Evolutionary conservation across 2,113 vertebrate species (phyloP).

Genomic region (Pelecanus crispus): DNA sequence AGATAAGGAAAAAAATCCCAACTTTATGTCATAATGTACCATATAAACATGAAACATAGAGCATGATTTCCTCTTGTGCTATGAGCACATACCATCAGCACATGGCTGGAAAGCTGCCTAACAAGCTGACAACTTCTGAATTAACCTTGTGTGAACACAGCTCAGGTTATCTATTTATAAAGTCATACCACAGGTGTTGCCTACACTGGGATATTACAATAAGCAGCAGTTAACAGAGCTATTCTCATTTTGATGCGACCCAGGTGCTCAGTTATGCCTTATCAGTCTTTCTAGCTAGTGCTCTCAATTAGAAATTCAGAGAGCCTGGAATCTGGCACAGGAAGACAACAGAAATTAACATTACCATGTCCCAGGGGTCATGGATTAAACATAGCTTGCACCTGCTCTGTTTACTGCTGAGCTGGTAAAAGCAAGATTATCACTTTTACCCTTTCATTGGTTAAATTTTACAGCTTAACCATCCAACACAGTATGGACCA

Average conservation of each 20-base stretch:
- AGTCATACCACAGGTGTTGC: slow-evolving; percentile 21
- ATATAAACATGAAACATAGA: background rate
- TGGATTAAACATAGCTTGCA: slow-evolving; percentile 45
- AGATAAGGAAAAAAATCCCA: background rate
- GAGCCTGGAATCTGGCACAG: slow-evolving; percentile 1
- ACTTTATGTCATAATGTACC: background rate
- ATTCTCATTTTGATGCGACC: background rate
- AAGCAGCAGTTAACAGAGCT: slow-evolving; percentile 3
- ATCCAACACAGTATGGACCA: background rate
- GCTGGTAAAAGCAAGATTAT: slow-evolving; percentile 20
- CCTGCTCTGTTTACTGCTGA: slow-evolving; percentile 46
- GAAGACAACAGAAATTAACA: slow-evolving; percentile 5
- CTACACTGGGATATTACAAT: background rate
- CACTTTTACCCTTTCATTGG: background rate
- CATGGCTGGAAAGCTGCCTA: slow-evolving; percentile 7
- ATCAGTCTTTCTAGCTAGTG: background rate
- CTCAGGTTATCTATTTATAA: slow-evolving; percentile 36
- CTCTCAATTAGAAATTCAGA: slow-evolving; percentile 9
- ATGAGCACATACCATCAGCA: background rate
- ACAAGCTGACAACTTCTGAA: slow-evolving; percentile 20
- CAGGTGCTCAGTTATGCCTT: slow-evolving; percentile 13
- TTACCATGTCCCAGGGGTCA: slow-evolving; percentile 5
- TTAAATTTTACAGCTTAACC: background rate
- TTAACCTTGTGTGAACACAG: background rate
- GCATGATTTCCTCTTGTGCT: background rate